Evolutionary conservation across 1,140 invertebrate genomes (phyloP).

Genomic region (Camponotus vicinus): DNA sequence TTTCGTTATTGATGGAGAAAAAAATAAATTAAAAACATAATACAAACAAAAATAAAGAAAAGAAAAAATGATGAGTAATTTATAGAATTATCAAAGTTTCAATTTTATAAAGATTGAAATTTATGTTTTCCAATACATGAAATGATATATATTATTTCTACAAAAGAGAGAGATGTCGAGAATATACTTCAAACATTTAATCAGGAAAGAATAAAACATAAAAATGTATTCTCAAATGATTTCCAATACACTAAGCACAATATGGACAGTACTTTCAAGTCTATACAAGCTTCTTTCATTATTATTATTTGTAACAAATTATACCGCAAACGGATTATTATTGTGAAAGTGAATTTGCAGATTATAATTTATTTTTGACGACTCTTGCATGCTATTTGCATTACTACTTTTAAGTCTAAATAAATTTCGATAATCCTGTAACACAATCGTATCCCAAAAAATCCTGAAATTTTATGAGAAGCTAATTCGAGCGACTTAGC

Average conservation of each 20-base stretch:
- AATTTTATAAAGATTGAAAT: background rate
- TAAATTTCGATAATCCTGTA: conserved; percentile 7
- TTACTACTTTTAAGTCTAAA: background rate
- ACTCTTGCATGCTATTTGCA: conserved; percentile 11
- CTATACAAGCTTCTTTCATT: conserved; percentile 21
- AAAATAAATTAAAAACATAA: background rate
- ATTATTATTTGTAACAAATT: conserved; percentile 34
- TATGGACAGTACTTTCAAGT: background rate
- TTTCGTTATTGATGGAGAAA: background rate
- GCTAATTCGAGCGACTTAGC: background rate
- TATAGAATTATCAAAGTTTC: background rate
- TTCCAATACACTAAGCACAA: conserved; percentile 29
- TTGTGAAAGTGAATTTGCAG: conserved; percentile 7
- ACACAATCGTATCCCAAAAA: conserved; percentile 5
- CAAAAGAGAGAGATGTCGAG: background rate
- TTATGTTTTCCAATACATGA: background rate
- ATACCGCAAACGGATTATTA: conserved; percentile 31
- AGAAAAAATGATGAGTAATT: no score
- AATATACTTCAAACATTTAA: conserved; percentile 17
- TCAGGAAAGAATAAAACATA: conserved; percentile 1
- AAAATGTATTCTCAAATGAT: conserved; percentile 14
- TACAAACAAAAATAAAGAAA: background rate
- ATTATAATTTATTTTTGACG: background rate
- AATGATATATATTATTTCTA: background rate
- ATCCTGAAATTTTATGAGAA: background rate